These are phyloP conservation scores for Egretta garzetta DNA, from an alignment of 2,113 vertebrate species.

Conservation along the genomic window DNA sequence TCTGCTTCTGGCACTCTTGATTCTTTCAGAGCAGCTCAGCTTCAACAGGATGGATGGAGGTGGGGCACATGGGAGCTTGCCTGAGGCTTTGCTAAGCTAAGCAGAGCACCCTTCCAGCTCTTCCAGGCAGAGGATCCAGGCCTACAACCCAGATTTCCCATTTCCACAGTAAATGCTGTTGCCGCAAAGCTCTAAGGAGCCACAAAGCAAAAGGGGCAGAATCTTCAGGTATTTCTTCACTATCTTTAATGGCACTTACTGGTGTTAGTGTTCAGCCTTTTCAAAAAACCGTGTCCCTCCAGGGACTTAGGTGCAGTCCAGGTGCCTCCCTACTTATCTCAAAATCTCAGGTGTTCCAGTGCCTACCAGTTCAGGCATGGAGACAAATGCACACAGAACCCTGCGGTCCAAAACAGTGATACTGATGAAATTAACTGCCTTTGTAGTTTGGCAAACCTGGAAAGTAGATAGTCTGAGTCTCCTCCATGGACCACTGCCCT, in stretches of 20 bases:
- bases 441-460: background rate
- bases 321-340: background rate
- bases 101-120: background rate
- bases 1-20: background rate
- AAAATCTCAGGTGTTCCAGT: background rate
- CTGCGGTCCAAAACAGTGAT: rapidly evolving
- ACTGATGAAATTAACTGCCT: background rate
- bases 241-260: background rate
- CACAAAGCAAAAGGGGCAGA: background rate
- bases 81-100: background rate
- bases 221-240: background rate
- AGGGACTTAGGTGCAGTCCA: background rate
- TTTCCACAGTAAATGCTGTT: background rate
- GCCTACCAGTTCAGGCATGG: background rate
- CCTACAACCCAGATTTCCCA: background rate
- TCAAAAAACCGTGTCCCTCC: background rate
- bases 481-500: background rate
- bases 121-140: background rate
- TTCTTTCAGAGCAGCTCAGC: background rate
- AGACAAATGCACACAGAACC: background rate
- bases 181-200: background rate
- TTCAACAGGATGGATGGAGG: background rate
- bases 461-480: background rate
- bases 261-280: background rate
- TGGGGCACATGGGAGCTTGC: background rate